These are phyloP conservation scores for Drosophila pseudotalamancana DNA, from an alignment of 2,888 invertebrate species.

Conservation along the genomic window DNA sequence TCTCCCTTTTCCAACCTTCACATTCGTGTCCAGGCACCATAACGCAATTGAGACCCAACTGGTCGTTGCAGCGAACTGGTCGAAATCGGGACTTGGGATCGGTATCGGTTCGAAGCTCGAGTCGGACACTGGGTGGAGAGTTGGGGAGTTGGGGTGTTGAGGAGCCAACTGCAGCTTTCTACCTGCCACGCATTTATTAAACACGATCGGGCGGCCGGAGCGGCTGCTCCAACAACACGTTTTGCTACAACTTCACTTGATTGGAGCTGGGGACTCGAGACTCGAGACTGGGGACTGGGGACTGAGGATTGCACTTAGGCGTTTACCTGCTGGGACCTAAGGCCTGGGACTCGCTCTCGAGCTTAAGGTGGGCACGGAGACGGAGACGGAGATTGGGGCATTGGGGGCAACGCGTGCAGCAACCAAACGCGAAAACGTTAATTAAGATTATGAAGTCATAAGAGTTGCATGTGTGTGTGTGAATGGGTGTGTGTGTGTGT, in stretches of 20 bases:
- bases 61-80: conserved; percentile 50
- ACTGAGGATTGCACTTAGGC: conserved; percentile 38
- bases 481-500: conserved; percentile 17
- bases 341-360: conserved; percentile 2
- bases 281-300: conserved; percentile 14
- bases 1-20: too few relatives aligned
- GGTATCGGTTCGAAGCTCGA: conserved; percentile 9
- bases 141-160: conserved; percentile 17
- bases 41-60: conserved; percentile 57
- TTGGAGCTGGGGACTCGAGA: conserved; percentile 46
- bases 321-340: conserved; percentile 27
- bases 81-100: conserved; percentile 41
- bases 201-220: conserved; percentile 56
- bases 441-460: conserved; percentile 85
- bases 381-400: conserved; percentile 21
- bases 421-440: conserved; percentile 83
- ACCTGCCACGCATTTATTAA: conserved; percentile 79
- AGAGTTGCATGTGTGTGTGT: conserved; percentile 64
- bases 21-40: conserved; percentile 1
- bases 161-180: conserved; percentile 58
- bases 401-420: conserved; percentile 56
- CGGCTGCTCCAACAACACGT: conserved; percentile 56
- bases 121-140: conserved; percentile 4
- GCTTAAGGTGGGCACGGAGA: not conserved
- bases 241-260: conserved; percentile 76